These are phyloP conservation scores for Gobio gobio DNA, from an alignment of 2,113 vertebrate genomes.

Conservation along the genomic window DNA sequence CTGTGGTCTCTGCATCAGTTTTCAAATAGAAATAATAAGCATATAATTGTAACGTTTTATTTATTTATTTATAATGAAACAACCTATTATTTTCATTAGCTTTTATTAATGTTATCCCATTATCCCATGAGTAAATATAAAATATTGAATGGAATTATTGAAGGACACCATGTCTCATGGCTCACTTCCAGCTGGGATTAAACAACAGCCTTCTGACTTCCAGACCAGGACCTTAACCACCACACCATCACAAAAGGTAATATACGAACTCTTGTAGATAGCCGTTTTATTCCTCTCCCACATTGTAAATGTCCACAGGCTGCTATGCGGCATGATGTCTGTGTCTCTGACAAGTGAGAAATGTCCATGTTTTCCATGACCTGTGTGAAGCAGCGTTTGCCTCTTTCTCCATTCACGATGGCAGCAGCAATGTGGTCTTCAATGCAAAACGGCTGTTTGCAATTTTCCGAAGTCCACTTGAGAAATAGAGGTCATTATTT, in stretches of 20 bases:
- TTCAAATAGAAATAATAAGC: no score
- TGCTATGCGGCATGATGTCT: background rate
- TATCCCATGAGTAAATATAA: background rate
- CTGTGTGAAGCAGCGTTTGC: constrained; percentile 57
- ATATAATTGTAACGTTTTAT: no score
- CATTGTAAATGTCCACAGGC: constrained; percentile 18
- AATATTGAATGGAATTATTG: background rate
- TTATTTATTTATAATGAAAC: no score
- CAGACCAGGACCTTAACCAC: background rate
- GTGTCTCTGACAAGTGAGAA: constrained; percentile 47
- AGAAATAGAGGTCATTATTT: constrained; percentile 58
- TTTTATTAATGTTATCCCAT: background rate
- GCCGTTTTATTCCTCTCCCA: background rate
- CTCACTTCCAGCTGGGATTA: background rate
- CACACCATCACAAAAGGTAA: background rate
- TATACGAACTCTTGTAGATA: background rate
- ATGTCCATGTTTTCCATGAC: constrained; percentile 66
- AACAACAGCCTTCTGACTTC: background rate
- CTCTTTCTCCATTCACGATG: constrained; percentile 56
- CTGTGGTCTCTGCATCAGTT: background rate
- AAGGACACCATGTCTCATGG: background rate
- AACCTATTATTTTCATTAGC: background rate
- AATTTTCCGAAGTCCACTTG: constrained; percentile 57
- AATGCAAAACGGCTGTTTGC: constrained; percentile 20
- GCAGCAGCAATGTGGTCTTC: constrained; percentile 35